Evolutionary conservation across 1,140 invertebrate genomes (phyloP).

Genomic region (Ostrea edulis): DNA sequence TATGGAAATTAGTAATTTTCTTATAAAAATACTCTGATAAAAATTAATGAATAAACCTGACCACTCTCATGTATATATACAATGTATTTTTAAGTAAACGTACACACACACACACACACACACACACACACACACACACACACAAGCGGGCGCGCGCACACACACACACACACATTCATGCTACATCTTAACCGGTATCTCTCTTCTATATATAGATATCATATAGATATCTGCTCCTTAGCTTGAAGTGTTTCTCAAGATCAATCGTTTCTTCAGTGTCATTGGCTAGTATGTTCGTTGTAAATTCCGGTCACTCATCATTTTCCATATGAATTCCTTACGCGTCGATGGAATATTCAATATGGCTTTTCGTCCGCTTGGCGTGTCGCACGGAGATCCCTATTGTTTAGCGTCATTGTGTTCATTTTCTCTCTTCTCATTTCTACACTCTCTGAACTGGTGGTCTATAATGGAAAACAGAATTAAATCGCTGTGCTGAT

Average conservation of each 20-base stretch:
- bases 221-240: too few relatives aligned
- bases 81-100: too few relatives aligned
- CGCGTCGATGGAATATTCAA: constrained; percentile 54
- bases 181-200: too few relatives aligned
- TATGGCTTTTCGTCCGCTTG: constrained; percentile 51
- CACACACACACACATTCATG: too few relatives aligned
- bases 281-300: not conserved
- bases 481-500: constrained; percentile 59
- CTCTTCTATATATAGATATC: too few relatives aligned
- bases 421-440: constrained; percentile 48
- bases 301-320: not conserved
- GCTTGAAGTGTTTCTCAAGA: not conserved
- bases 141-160: too few relatives aligned
- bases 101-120: too few relatives aligned
- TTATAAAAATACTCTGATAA: too few relatives aligned
- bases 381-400: constrained; percentile 46
- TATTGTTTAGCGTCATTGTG: constrained; percentile 44
- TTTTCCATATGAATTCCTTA: constrained; percentile 50
- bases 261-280: not conserved
- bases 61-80: too few relatives aligned
- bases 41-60: too few relatives aligned
- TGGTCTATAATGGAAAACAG: constrained; percentile 57
- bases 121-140: too few relatives aligned
- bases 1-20: too few relatives aligned
- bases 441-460: constrained; percentile 57